Conservation (phyloP, 2,797 vertebrate species). For the Okamejei kenojei region DNA sequence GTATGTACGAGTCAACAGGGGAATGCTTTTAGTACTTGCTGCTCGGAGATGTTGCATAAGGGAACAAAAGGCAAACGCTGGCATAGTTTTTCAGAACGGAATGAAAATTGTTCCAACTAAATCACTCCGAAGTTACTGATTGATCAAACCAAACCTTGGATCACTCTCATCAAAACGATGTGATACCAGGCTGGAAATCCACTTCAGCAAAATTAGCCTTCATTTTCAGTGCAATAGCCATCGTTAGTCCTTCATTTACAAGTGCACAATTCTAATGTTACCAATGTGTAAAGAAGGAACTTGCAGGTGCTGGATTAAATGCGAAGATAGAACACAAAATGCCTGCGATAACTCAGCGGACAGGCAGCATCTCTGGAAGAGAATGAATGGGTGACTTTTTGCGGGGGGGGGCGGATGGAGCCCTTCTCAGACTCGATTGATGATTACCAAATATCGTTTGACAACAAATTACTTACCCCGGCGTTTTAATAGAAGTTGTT, state of each 20-base stretch:
- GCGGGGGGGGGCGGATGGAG: too few relatives aligned
- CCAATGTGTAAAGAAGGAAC: too few relatives aligned
- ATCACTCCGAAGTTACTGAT: too few relatives aligned
- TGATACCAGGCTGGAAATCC: background rate
- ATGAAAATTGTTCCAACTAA: too few relatives aligned
- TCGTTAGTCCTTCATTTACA: too few relatives aligned
- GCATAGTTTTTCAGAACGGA: background rate
- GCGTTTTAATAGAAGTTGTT: background rate
- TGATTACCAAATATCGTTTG: background rate
- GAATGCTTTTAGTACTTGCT: background rate
- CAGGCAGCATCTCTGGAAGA: too few relatives aligned
- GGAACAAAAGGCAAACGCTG: background rate
- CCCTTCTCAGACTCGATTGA: background rate
- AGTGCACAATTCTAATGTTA: background rate
- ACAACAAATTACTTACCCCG: too few relatives aligned
- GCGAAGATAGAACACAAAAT: too few relatives aligned
- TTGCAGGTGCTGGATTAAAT: too few relatives aligned
- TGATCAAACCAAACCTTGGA: background rate
- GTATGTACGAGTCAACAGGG: background rate
- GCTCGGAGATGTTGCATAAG: background rate
- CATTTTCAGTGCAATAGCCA: too few relatives aligned
- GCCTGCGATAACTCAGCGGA: too few relatives aligned
- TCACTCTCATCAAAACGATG: background rate
- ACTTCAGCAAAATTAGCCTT: background rate
- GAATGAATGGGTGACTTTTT: too few relatives aligned